Percentiles rank a stretch among this genome's conserved stretches.
Conservation (phyloP, 2,797 vertebrate species). For the Thalassophryne amazonica region DNA sequence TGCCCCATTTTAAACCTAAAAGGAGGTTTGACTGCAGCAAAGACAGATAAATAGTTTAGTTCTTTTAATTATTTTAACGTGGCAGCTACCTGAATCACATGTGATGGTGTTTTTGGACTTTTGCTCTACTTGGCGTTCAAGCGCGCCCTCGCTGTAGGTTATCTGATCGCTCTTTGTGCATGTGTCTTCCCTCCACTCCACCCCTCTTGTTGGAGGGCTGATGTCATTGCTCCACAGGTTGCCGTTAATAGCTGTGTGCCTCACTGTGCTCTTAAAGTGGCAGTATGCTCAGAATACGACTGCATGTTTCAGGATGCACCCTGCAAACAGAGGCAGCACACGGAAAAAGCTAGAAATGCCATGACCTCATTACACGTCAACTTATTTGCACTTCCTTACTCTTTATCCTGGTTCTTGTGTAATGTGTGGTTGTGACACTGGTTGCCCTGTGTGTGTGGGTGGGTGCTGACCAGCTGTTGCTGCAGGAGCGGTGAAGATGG, state of each 20-base stretch:
- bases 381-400: slow-evolving; percentile 1
- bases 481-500: slow-evolving; percentile 43
- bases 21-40: no score
- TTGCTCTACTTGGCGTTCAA: slow-evolving; percentile 1
- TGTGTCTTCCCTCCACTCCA: slow-evolving; percentile 26
- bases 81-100: no score
- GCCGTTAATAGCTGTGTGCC: slow-evolving; percentile 76
- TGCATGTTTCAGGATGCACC: slow-evolving; percentile 17
- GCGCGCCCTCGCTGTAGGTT: slow-evolving; percentile 11
- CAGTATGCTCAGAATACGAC: slow-evolving; percentile 48
- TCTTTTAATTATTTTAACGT: no score
- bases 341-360: neutral
- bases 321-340: neutral
- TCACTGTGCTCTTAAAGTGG: slow-evolving; percentile 70
- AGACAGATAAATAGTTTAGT: no score
- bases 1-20: no score
- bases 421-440: slow-evolving; percentile 13
- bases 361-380: no score
- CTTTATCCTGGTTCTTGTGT: neutral
- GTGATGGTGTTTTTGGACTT: no score
- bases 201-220: slow-evolving; percentile 62
- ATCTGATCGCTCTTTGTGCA: slow-evolving; percentile 31
- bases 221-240: slow-evolving; percentile 74
- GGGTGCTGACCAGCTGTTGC: slow-evolving; percentile 29
- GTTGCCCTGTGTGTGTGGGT: slow-evolving; percentile 2